Evolutionary conservation across 53 echinoderm and acorn worm genomes (phyloP).

Genomic region (Holothuria leucospilota): DNA sequence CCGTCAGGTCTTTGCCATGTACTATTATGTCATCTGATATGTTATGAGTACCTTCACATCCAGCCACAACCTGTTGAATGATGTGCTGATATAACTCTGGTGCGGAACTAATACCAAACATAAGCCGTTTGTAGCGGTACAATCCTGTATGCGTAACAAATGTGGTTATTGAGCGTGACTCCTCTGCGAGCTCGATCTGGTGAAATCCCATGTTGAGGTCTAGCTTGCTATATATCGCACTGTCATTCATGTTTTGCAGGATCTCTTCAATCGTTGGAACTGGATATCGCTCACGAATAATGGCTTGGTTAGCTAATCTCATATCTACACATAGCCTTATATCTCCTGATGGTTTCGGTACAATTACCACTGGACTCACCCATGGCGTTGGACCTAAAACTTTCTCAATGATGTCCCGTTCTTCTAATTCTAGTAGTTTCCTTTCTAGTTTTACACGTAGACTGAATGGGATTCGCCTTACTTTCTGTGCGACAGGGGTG

Average conservation of each 20-base stretch:
- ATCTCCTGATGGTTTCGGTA: conserved; percentile 60
- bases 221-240: conserved; percentile 66
- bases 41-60: conserved; percentile 51
- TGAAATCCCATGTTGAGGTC: conserved; percentile 75
- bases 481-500: conserved; percentile 48
- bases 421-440: conserved; percentile 36
- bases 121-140: conserved; percentile 61
- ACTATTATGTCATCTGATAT: conserved; percentile 77
- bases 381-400: conserved; percentile 30
- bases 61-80: conserved; percentile 57
- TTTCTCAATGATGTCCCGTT: conserved; percentile 39
- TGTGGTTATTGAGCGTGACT: conserved; percentile 62
- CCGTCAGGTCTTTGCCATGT: conserved; percentile 46
- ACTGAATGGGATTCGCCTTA: conserved; percentile 49
- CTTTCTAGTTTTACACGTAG: conserved; percentile 37
- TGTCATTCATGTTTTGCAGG: conserved; percentile 54
- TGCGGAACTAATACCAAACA: conserved; percentile 56
- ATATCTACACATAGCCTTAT: conserved; percentile 71
- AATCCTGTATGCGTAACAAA: conserved; percentile 74
- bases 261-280: conserved; percentile 78
- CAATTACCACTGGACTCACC: conserved; percentile 46
- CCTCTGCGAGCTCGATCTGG: conserved; percentile 62
- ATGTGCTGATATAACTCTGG: conserved; percentile 60
- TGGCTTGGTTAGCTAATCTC: conserved; percentile 74
- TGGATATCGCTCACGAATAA: conserved; percentile 57